phyloP scores from a whole-genome alignment of 2,797 vertebrate genomes.

The Coregonus sp. region DNA sequence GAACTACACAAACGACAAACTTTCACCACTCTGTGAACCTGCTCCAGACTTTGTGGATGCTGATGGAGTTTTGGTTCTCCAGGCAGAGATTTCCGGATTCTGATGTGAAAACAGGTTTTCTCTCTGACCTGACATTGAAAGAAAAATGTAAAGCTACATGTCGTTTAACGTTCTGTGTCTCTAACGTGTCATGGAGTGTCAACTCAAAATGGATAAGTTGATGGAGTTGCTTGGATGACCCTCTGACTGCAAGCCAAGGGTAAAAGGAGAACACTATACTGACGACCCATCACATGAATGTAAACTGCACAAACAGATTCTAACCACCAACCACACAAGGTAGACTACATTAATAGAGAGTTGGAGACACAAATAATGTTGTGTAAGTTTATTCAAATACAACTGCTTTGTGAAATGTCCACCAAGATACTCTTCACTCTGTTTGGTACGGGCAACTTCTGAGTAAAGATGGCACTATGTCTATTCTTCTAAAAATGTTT shows the following conservation, averaged over 20 bases:
- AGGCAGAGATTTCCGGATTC: not conserved
- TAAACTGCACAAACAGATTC: not conserved
- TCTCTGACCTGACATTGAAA: not conserved
- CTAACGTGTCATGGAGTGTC: not conserved
- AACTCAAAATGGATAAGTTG: not conserved
- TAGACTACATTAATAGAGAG: not conserved
- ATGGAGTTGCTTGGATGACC: not conserved
- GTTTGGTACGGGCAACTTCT: not conserved
- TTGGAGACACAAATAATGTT: not conserved
- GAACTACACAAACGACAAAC: constrained; percentile 20
- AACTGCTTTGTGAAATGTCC: too few species aligned
- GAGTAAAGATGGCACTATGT: too few species aligned
- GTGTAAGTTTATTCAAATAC: not conserved
- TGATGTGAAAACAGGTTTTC: not conserved
- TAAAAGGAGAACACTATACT: not conserved
- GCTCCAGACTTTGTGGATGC: too few species aligned
- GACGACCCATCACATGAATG: not conserved
- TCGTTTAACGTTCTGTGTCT: too few species aligned
- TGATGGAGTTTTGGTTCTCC: not conserved
- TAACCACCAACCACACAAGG: not conserved
- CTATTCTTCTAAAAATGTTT: not conserved
- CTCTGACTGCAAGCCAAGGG: not conserved
- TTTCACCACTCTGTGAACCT: not conserved
- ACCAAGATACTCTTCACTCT: too few species aligned
- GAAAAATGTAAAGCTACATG: not conserved